Evolutionary conservation across 2,888 invertebrate species (phyloP).

Genomic region (Trypoxylon attenuatum): DNA sequence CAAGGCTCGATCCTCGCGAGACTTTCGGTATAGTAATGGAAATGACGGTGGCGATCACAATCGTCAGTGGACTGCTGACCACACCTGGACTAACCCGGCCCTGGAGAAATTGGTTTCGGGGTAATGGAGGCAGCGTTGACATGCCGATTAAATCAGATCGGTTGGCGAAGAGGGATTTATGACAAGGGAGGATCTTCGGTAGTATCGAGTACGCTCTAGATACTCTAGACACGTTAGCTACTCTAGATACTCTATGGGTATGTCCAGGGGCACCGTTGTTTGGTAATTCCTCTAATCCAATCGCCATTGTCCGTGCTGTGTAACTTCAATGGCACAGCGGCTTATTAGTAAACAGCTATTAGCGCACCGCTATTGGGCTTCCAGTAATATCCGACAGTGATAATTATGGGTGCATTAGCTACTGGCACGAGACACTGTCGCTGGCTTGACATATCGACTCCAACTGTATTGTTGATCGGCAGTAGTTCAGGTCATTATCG

Average conservation of each 20-base stretch:
- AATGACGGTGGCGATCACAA: conserved; percentile 45
- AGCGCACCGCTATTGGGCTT: conserved; percentile 8
- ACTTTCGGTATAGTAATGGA: no score
- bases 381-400: conserved; percentile 39
- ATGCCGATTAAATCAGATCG: conserved; percentile 24
- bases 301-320: conserved; percentile 2
- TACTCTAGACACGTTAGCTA: no score
- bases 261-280: no score
- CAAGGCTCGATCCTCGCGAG: no score
- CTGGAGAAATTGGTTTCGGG: conserved; percentile 42
- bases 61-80: conserved; percentile 37
- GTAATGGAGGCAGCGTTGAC: conserved; percentile 9
- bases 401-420: conserved; percentile 42
- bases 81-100: conserved; percentile 14
- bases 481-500: background rate
- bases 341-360: conserved; percentile 30
- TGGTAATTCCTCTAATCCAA: background rate
- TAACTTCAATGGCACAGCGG: conserved; percentile 25
- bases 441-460: conserved; percentile 28
- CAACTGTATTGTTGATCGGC: no score
- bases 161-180: conserved; percentile 11
- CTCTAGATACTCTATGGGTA: no score
- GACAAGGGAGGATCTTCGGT: no score
- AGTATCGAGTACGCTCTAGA: no score
- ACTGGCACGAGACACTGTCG: conserved; percentile 25